Percentiles rank a stretch among this genome's conserved stretches.
phyloP scores from a whole-genome alignment of 1,140 invertebrate species.

The Musca vetustissima region DNA sequence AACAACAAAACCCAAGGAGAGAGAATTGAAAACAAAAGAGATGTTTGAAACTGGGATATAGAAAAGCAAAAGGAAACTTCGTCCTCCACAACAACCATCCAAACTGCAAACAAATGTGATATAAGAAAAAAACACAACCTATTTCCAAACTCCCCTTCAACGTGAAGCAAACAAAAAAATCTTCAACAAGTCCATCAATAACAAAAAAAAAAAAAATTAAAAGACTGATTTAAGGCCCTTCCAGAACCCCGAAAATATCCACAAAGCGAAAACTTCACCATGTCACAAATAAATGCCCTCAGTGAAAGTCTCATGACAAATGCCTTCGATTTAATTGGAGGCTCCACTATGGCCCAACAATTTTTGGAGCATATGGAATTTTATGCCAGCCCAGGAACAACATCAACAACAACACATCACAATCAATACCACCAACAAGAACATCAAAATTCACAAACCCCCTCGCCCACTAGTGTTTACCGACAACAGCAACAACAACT shows the following conservation, averaged over 20 bases:
- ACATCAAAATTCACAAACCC: slow-evolving; percentile 31
- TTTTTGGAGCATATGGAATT: slow-evolving; percentile 40
- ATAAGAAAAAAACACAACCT: no score
- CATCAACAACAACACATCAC: slow-evolving; percentile 7
- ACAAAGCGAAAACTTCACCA: slow-evolving; percentile 12
- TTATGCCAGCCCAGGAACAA: slow-evolving; percentile 33
- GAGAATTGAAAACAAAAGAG: slow-evolving; percentile 1
- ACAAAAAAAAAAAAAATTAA: neutral
- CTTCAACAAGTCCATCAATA: neutral
- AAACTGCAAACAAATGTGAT: neutral
- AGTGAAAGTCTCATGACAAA: slow-evolving; percentile 40
- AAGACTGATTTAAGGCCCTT: neutral
- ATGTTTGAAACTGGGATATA: neutral
- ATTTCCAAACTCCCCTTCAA: neutral
- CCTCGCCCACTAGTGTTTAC: neutral
- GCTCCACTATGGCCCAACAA: slow-evolving; percentile 36
- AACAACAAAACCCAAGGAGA: no score
- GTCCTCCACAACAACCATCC: neutral
- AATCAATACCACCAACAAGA: slow-evolving; percentile 25
- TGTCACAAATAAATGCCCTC: slow-evolving; percentile 22
- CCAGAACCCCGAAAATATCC: neutral
- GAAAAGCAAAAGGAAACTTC: neutral
- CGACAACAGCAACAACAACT: neutral
- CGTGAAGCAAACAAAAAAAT: neutral
- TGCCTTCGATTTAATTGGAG: slow-evolving; percentile 36